Evolutionary conservation across 92 coral and sea anemone genomes (phyloP).

Genomic region (Palythoa grandiflora): DNA sequence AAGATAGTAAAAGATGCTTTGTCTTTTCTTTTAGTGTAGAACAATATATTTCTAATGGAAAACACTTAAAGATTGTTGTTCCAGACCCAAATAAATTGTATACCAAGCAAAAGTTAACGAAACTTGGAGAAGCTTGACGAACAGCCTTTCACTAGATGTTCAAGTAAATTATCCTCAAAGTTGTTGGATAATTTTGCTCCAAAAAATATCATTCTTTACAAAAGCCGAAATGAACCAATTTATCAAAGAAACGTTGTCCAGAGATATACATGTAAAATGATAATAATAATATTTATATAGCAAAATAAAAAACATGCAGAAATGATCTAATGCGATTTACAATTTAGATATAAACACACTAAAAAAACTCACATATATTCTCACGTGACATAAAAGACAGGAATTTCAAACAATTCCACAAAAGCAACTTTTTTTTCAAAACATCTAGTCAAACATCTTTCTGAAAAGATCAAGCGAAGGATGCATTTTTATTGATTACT

Average conservation of each 20-base stretch:
- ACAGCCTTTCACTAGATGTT: too few relatives aligned
- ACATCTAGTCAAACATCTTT: neutral
- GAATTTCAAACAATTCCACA: neutral
- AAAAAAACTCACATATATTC: neutral
- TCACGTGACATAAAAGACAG: neutral
- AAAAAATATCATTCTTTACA: slow-evolving; percentile 43
- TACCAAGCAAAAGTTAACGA: slow-evolving; percentile 27
- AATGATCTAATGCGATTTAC: too few relatives aligned
- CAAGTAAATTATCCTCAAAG: slow-evolving; percentile 38
- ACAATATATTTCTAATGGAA: slow-evolving; percentile 33
- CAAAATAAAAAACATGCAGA: too few relatives aligned
- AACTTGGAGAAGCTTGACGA: neutral
- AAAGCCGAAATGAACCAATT: slow-evolving; percentile 37
- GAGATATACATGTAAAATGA: too few relatives aligned
- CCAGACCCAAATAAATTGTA: slow-evolving; percentile 36
- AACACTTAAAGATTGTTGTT: slow-evolving; percentile 29
- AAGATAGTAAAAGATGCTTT: too few relatives aligned
- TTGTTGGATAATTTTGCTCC: slow-evolving; percentile 18
- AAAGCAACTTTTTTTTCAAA: neutral
- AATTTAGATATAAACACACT: too few relatives aligned
- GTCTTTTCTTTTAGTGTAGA: slow-evolving; percentile 36
- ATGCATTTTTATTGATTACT: neutral
- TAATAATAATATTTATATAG: too few relatives aligned
- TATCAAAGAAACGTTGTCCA: neutral
- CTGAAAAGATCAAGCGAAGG: neutral